Base-by-base conservation (phyloP, 2,797 vertebrate species). In the Catharus ustulatus region DNA sequence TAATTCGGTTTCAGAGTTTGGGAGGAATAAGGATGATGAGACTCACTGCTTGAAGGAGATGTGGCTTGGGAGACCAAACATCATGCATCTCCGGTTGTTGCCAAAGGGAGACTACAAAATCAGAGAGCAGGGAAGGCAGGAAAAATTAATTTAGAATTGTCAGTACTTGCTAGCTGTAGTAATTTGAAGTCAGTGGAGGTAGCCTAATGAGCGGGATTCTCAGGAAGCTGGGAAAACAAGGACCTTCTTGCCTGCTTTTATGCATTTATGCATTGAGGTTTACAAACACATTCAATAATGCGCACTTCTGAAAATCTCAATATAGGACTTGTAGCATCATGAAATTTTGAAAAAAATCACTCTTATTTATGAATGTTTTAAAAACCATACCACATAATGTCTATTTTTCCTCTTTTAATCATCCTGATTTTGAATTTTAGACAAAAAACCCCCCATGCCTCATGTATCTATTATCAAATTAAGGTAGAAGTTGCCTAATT, bases 381-480 rank as follows among this genome's bases (percentile, higher is more conserved):
- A 30, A 88, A 84, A 82, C 3, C 4, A 6, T 57, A 81, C 64
- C 40, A 7, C 6, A 54, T 27, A 7, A 51, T 67, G 8, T 45
- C 51, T 73, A 6, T 24, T 34, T 7, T 79, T 48, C 32, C 29
- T 48, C 18, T 75, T 91, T 76, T 82, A 52, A 55, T 85, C 12
- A 88, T 55, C 84, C 26, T 45, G 16, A 55, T 82, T 93, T 86
- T 79, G 17, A 76, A 62, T 69, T 86, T 81, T 81, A 76, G 32
- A 46, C 40, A 81, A 30, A 58, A 61, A 32, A 23, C 10, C 4
- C 2, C 36, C 32, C 58, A 40, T 59, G 40, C 46, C 15, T 87
- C 54, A n/a, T 58, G 38, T 66, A 86, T 13, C 85, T 84, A 46
- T 89, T 91, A 89, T 43, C 61, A 89, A 75, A 89, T 91, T 91